These are phyloP conservation scores for Callaeas wilsoni DNA, from an alignment of 2,113 vertebrate genomes.

Conservation along the genomic window DNA sequence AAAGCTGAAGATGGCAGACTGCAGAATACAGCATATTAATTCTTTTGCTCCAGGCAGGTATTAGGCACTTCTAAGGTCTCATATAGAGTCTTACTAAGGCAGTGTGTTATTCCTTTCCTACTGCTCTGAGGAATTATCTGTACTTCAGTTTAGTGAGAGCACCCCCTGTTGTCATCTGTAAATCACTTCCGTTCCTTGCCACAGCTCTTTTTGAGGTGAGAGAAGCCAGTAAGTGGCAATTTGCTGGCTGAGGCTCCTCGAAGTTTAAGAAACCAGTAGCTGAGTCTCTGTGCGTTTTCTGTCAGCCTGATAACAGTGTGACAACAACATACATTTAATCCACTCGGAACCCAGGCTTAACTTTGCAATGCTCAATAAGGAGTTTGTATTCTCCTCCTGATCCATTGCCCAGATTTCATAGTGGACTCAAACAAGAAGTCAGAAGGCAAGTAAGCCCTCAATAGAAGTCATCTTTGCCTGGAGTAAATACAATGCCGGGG, in stretches of 20 bases:
- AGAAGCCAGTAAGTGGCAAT: slow-evolving; percentile 80
- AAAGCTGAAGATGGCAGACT: slow-evolving; percentile 78
- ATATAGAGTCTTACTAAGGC: slow-evolving; percentile 71
- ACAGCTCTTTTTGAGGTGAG: slow-evolving; percentile 79
- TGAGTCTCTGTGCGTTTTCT: slow-evolving; percentile 60
- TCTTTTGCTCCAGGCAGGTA: slow-evolving; percentile 82
- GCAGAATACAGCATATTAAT: slow-evolving; percentile 79
- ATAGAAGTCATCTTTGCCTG: not conserved
- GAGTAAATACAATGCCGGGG: not conserved
- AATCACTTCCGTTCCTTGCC: slow-evolving; percentile 77
- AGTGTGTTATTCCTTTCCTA: slow-evolving; percentile 77
- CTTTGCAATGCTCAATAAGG: slow-evolving; percentile 33
- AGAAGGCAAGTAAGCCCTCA: not conserved
- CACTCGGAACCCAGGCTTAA: slow-evolving; percentile 49
- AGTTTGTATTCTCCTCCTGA: slow-evolving; percentile 7
- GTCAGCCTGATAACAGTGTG: slow-evolving; percentile 62
- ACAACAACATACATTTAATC: slow-evolving; percentile 66
- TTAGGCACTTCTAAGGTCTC: slow-evolving; percentile 83
- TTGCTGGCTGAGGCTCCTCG: slow-evolving; percentile 67
- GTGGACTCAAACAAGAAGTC: not conserved
- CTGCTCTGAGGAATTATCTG: slow-evolving; percentile 75
- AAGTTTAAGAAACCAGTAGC: slow-evolving; percentile 64
- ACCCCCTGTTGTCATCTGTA: slow-evolving; percentile 80
- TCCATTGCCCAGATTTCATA: slow-evolving; percentile 17
- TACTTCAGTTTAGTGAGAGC: slow-evolving; percentile 79